Percentiles rank a stretch among this genome's conserved stretches.
phyloP scores from a whole-genome alignment of 2,113 vertebrate genomes.

The Oncorhynchus nerka region DNA sequence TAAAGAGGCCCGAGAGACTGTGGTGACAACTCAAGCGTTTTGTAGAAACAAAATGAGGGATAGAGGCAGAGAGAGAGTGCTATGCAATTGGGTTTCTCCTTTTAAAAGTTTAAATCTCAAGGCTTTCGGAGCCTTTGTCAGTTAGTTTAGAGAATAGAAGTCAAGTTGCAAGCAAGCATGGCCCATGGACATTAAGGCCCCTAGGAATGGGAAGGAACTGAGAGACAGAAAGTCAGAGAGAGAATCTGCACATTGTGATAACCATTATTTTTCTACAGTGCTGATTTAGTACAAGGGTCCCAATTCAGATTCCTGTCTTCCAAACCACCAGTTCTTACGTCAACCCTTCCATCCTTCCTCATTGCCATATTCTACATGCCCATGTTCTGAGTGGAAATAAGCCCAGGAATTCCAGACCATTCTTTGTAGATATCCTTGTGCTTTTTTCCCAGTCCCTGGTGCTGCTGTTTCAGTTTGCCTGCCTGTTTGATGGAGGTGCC shows the following conservation, averaged over 20 bases:
- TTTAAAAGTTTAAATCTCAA: slow-evolving; percentile 52
- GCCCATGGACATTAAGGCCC: slow-evolving; percentile 36
- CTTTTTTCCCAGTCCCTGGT: slow-evolving; percentile 59
- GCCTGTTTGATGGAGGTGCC: slow-evolving; percentile 64
- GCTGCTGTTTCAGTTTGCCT: slow-evolving; percentile 54
- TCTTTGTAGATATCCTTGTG: slow-evolving; percentile 57
- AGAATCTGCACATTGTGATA: slow-evolving; percentile 43
- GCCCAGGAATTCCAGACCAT: slow-evolving; percentile 57
- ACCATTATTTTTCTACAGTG: slow-evolving; percentile 20
- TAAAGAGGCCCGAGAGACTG: slow-evolving; percentile 65
- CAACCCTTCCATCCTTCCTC: not conserved
- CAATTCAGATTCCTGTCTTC: not conserved
- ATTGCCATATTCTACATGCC: slow-evolving; percentile 13
- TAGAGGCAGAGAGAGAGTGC: slow-evolving; percentile 45
- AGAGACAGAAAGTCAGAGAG: slow-evolving; percentile 34
- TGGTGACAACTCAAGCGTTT: slow-evolving; percentile 70
- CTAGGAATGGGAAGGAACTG: slow-evolving; percentile 31
- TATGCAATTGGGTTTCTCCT: slow-evolving; percentile 42
- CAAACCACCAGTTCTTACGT: not conserved
- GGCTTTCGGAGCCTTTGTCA: slow-evolving; percentile 47
- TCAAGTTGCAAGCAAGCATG: slow-evolving; percentile 34
- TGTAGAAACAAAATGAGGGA: slow-evolving; percentile 54
- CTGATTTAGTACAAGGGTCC: slow-evolving; percentile 16
- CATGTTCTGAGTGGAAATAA: slow-evolving; percentile 34
- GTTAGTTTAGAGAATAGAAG: slow-evolving; percentile 42